A percentile compares a stretch with the other conserved stretches of the same genome.
Conservation (phyloP, 2,888 invertebrate species). For the Leptothorax acervorum region DNA sequence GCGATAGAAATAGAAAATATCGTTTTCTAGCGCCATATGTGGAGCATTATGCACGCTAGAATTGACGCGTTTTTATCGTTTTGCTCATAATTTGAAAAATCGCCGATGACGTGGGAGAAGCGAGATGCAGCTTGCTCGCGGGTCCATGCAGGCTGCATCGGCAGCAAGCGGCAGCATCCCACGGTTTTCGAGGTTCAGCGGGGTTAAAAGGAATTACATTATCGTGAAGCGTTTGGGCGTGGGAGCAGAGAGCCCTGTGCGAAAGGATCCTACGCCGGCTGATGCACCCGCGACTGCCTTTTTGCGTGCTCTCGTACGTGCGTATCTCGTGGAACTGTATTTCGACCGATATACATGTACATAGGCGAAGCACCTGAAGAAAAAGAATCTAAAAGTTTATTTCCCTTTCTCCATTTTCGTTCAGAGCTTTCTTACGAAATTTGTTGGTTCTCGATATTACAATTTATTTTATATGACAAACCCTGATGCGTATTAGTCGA, state of each 20-base stretch:
- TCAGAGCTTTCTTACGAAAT: background rate
- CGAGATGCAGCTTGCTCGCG: conserved; percentile 59
- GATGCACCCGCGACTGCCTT: conserved; percentile 69
- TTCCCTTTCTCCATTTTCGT: background rate
- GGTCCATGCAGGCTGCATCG: conserved; percentile 51
- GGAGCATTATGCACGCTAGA: background rate
- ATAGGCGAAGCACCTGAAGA: background rate
- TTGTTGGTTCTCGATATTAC: background rate
- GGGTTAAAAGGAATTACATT: conserved; percentile 79
- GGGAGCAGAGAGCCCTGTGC: conserved; percentile 69
- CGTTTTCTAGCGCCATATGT: background rate
- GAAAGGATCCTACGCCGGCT: conserved; percentile 63
- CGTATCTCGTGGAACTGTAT: background rate
- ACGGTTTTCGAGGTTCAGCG: conserved; percentile 76
- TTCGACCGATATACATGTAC: conserved; percentile 12
- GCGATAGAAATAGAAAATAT: background rate
- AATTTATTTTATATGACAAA: background rate
- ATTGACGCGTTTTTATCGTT: conserved; percentile 6
- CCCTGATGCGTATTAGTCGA: background rate
- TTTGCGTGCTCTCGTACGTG: conserved; percentile 51
- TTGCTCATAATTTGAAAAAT: background rate
- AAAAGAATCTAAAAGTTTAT: background rate
- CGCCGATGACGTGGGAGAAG: background rate
- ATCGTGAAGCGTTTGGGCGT: conserved; percentile 77
- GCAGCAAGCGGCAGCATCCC: conserved; percentile 68